These are phyloP conservation scores for Temnothorax rugatulus DNA, from an alignment of 2,888 invertebrate genomes.

Conservation along the genomic window DNA sequence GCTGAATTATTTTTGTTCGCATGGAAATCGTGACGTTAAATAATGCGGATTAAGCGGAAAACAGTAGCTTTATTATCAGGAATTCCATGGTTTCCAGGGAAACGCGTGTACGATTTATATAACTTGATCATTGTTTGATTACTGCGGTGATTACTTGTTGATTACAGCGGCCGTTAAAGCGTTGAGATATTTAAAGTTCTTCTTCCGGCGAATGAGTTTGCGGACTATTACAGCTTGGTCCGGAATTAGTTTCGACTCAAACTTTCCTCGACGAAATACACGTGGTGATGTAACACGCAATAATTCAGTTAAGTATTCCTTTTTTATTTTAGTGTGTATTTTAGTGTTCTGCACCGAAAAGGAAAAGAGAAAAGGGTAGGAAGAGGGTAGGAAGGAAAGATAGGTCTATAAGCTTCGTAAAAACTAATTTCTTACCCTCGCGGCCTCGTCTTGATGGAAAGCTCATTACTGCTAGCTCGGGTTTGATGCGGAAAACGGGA, in stretches of 20 bases:
- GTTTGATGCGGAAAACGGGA: slow-evolving; percentile 11
- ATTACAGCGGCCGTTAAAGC: slow-evolving; percentile 5
- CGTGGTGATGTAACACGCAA: neutral
- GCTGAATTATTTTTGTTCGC: neutral
- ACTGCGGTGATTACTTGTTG: slow-evolving; percentile 18
- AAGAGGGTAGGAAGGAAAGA: neutral
- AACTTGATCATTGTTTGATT: slow-evolving; percentile 36
- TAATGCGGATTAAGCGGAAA: slow-evolving; percentile 13
- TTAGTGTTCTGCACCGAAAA: neutral
- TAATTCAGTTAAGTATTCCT: neutral
- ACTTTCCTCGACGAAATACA: neutral
- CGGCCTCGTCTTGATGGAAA: slow-evolving; percentile 22
- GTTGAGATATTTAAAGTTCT: slow-evolving; percentile 20
- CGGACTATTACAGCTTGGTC: neutral
- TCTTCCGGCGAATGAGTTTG: slow-evolving; percentile 20
- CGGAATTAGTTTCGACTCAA: slow-evolving; percentile 12
- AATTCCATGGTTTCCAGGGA: neutral
- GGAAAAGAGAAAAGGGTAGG: neutral
- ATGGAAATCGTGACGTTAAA: neutral
- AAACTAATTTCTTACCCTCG: slow-evolving; percentile 31
- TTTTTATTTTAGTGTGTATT: neutral
- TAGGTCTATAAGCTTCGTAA: neutral
- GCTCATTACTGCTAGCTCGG: slow-evolving; percentile 28
- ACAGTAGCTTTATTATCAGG: neutral
- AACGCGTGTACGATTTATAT: neutral